Evolutionary conservation across 2,113 vertebrate genomes (phyloP).

Genomic region (Misgurnus mizolepis): DNA sequence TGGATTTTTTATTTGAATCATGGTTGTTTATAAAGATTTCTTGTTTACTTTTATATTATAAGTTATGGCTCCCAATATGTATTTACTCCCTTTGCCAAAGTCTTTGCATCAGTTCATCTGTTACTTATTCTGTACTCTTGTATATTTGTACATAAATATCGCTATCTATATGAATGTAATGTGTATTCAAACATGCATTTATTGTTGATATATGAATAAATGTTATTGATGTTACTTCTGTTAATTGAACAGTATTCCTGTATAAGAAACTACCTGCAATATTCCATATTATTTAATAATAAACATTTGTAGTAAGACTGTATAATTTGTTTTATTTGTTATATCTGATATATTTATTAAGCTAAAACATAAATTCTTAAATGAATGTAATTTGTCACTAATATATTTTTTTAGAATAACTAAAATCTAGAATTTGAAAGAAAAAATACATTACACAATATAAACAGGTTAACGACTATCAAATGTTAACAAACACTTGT

Average conservation of each 20-base stretch:
- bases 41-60: constrained; percentile 69
- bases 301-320: constrained; percentile 62
- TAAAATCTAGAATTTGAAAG: not conserved
- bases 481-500: no score
- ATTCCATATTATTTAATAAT: constrained; percentile 75
- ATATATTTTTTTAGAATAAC: not conserved
- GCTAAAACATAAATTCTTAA: no score
- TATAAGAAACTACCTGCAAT: constrained; percentile 78
- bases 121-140: constrained; percentile 61
- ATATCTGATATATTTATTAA: not conserved
- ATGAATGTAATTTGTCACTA: not conserved
- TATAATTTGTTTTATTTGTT: not conserved
- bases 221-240: constrained; percentile 67
- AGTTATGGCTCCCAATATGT: constrained; percentile 67
- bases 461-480: not conserved
- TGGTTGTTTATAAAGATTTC: constrained; percentile 62
- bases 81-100: constrained; percentile 79
- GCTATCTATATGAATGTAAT: constrained; percentile 76
- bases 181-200: constrained; percentile 75
- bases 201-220: constrained; percentile 69
- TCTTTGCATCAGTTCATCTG: constrained; percentile 65
- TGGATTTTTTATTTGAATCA: constrained; percentile 69
- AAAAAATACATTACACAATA: not conserved
- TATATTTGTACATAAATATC: constrained; percentile 75
- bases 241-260: constrained; percentile 75